Conservation (phyloP, 2,888 invertebrate genomes). For the Lissocephala sabroskyi region DNA sequence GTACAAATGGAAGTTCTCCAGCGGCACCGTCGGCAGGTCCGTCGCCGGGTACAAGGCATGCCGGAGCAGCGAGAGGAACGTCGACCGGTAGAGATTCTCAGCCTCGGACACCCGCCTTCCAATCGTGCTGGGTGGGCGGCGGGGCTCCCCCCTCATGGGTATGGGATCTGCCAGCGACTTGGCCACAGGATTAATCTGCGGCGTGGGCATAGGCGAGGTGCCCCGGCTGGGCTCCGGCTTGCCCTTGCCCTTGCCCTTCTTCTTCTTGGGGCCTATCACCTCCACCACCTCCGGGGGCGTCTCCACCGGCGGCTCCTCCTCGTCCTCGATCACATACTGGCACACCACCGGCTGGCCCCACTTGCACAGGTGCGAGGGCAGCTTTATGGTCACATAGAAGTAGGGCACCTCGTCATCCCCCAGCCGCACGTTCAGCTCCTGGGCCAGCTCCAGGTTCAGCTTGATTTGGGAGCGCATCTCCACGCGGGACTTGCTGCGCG, state of each 20-base stretch:
- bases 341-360: constrained; percentile 63
- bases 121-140: not conserved
- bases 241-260: not conserved
- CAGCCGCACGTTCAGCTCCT: constrained; percentile 5
- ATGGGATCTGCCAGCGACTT: too few relatives aligned
- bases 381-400: constrained; percentile 50
- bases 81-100: constrained; percentile 24
- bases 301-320: not conserved
- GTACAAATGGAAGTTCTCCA: constrained; percentile 19
- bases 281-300: not conserved
- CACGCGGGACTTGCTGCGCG: too few relatives aligned
- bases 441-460: not conserved
- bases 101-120: not conserved
- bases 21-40: not conserved
- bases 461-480: not conserved
- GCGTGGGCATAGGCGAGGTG: not conserved
- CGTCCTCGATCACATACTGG: constrained; percentile 54
- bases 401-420: constrained; percentile 31
- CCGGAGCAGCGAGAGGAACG: not conserved
- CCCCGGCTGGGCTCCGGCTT: not conserved
- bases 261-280: not conserved
- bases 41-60: not conserved
- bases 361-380: constrained; percentile 52
- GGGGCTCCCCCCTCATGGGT: not conserved
- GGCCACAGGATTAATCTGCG: not conserved